phyloP scores from a whole-genome alignment of 2,113 vertebrate genomes.

The Sander lucioperca region DNA sequence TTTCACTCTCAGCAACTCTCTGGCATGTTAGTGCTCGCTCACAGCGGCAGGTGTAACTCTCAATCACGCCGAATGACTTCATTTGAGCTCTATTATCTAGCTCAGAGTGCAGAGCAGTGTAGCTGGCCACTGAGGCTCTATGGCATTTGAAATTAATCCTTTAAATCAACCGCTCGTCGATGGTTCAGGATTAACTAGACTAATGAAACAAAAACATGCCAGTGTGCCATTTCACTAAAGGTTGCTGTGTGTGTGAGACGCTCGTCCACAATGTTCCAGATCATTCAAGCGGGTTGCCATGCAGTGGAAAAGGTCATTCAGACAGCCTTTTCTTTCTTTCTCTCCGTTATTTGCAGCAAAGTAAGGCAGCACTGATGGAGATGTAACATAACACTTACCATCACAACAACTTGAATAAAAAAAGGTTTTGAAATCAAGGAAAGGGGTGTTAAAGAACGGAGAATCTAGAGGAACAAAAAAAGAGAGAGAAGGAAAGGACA shows the following conservation, averaged over 20 bases:
- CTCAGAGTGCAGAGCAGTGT: constrained; percentile 13
- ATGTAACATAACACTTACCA: constrained; percentile 75
- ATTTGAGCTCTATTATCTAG: constrained; percentile 48
- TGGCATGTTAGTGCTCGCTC: constrained; percentile 37
- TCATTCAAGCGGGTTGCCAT: constrained; percentile 74
- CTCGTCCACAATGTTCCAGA: constrained; percentile 60
- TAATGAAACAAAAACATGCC: constrained; percentile 67
- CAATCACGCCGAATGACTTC: constrained; percentile 34
- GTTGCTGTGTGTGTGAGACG: constrained; percentile 43
- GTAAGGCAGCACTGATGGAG: constrained; percentile 12
- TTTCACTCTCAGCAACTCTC: constrained; percentile 32
- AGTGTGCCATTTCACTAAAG: constrained; percentile 71
- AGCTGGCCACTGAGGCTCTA: constrained; percentile 28
- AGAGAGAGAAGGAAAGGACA: constrained; percentile 1
- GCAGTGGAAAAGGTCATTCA: constrained; percentile 73
- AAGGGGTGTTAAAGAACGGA: constrained; percentile 69
- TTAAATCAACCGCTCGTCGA: constrained; percentile 73
- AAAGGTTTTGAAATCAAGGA: constrained; percentile 84
- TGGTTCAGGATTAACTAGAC: constrained; percentile 67
- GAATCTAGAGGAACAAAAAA: constrained; percentile 64
- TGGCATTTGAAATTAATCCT: constrained; percentile 76
- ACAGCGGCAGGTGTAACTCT: constrained; percentile 54
- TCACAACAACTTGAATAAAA: constrained; percentile 75
- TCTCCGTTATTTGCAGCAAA: constrained; percentile 16
- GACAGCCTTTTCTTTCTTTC: constrained; percentile 30